Evolutionary conservation across 2,113 vertebrate genomes (phyloP), one percentile per base, ranked within the genome.

Genomic region (Danionella cerebrum): DNA sequence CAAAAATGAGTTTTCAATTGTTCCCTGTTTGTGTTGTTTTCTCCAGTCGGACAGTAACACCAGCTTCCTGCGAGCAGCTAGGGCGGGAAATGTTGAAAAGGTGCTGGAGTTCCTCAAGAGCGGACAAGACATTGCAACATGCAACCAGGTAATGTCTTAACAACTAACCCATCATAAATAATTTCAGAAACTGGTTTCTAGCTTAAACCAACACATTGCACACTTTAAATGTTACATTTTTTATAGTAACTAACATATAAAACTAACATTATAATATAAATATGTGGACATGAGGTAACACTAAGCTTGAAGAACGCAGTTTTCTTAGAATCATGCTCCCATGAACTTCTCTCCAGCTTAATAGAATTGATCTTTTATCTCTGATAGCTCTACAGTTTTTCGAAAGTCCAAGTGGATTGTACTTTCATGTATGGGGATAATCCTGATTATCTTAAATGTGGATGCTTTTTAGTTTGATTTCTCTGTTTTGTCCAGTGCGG

Each of bases 31-130:
- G 22, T 6, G 12, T 36, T 70, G 9, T 76, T 70, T n/a, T 39
- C 1, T 79, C 48, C 82, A 98, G 96, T 97, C 96, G 52, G 96
- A 98, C 89, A 98, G 96, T 81, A 98, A 93, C 86, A 96, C 95
- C 63, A 98, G 95, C 79, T 98, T 98, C 31, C 93, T 98, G 18
- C 89, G 95, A 65, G 96, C 96, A 71, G 95, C 96, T 69, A 82
- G 95, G 79, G 92, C 96, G 1, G 96, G 96, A 27, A 98, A 98
- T 70, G 77, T 97, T 58, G 95, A 98, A 80, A 98, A 98, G 83
- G 96, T 98, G 1, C 90, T 98, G 38, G 96, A 98, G 53, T 95
- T 93, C 73, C 87, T 98, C 73, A 98, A 97, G 65, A 91, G 93
- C 1, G 95, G 96, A 69, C 90, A 97, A 7, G 93, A 97, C 81